Conservation (phyloP, 2,797 vertebrate species). For the Ptychadena robeensis region DNA sequence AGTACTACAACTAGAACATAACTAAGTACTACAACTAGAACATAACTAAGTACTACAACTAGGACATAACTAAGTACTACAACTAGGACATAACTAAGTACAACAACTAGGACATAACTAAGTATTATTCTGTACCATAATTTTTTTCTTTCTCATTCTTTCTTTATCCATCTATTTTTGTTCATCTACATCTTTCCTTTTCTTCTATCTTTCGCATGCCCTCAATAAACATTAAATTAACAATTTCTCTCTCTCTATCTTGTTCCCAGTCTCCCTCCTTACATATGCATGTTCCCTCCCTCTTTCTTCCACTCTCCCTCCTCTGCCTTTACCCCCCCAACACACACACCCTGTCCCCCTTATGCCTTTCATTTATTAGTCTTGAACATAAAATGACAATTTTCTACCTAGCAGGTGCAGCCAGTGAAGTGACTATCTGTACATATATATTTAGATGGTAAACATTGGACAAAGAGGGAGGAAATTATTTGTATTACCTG, state of each 20-base stretch:
- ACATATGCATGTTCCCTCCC: background rate
- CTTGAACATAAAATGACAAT: no score
- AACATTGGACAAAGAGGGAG: background rate
- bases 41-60: no score
- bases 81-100: no score
- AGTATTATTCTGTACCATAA: no score
- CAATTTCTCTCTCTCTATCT: background rate
- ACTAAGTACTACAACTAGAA: no score
- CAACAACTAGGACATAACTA: no score
- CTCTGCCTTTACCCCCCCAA: background rate
- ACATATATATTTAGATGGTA: background rate
- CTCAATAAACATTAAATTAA: no score
- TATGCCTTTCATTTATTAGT: no score
- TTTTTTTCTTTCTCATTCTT: background rate
- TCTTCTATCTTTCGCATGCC: background rate
- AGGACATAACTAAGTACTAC: no score
- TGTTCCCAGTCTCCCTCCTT: background rate
- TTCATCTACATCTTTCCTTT: background rate
- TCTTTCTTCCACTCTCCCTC: background rate
- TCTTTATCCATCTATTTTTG: background rate
- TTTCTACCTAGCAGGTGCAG: background rate
- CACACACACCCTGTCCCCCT: background rate
- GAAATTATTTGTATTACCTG: background rate
- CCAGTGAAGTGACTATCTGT: background rate
- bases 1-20: no score